Evolutionary conservation across 1,140 invertebrate species (phyloP), one percentile per base, ranked within the genome.

Genomic region (Conus ventricosus): DNA sequence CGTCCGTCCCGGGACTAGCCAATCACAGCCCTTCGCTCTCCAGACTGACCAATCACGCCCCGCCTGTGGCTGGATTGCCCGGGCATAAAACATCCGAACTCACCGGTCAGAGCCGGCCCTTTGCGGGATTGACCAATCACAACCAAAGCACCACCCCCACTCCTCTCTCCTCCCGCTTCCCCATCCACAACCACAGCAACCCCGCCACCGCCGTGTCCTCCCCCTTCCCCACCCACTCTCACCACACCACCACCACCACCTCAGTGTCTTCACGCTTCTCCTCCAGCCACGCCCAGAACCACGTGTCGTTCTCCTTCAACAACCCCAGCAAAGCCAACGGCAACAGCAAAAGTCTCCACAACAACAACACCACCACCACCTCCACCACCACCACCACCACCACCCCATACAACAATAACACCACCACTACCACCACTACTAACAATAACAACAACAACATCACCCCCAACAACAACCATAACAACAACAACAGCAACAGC

Each of bases 321-420:
- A 55, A 11, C 80, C 57, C 10, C 23, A 17, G n/a, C 11, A 10
- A n/a, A 71, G 20, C 6, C 67, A 71, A 71, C 15, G 57, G 57
- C 57, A 60, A 60, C 57, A 60, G 15, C 57, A 60, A 84, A 84
- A 81, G 39, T 13, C 25, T 25, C 84, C 81, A 87, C 39, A 55
- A 20, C 75, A 53, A 53, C 67, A 71, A 71, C 13, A 23, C 11
- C 67, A 71, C 11, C 67, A 71, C 13, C 20, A 71, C 11, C 67
- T 13, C 60, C 60, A 63, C 60, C 60, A 2, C 60, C 60, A 63
- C 60, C 60, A 63, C 60, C 60, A 13, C 60, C 60, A 63, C 60
- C 60, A 63, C 60, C 60, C 39, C 39, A 39, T 2, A 1, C 60
- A 63, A 63, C 60, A 63, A 63, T 63, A 63, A 63, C 60, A 63